Evolutionary conservation across 1,140 invertebrate genomes (phyloP).

Genomic region (Proctacanthus coquilletti): DNA sequence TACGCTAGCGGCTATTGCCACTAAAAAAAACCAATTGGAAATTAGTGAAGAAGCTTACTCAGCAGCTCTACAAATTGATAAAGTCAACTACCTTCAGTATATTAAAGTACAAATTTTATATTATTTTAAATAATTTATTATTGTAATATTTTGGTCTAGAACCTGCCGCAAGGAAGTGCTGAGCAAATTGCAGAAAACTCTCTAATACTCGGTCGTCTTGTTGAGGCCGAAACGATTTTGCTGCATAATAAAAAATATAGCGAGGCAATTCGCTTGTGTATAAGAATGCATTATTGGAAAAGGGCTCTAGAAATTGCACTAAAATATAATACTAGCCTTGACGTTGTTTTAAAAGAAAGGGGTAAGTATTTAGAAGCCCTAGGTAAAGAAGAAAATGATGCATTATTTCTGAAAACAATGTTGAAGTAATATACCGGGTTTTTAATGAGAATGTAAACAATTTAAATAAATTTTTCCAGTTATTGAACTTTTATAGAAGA

Average conservation of each 20-base stretch:
- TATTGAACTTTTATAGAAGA: too few relatives aligned
- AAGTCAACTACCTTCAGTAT: slow-evolving; percentile 73
- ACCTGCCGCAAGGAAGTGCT: slow-evolving; percentile 33
- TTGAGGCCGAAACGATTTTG: slow-evolving; percentile 69
- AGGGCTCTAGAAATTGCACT: slow-evolving; percentile 72
- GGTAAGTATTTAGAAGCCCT: slow-evolving; percentile 57
- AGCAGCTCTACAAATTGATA: slow-evolving; percentile 75
- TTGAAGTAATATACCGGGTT: too few relatives aligned
- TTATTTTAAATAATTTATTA: slow-evolving; percentile 6
- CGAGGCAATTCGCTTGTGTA: slow-evolving; percentile 63
- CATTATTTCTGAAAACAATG: slow-evolving; percentile 46
- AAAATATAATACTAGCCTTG: slow-evolving; percentile 62
- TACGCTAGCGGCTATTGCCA: slow-evolving; percentile 69
- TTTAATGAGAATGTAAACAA: too few relatives aligned
- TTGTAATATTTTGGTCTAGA: slow-evolving; percentile 21
- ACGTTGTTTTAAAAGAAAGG: slow-evolving; percentile 61
- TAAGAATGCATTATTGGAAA: slow-evolving; percentile 76
- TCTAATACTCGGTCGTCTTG: slow-evolving; percentile 57
- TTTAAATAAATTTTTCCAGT: too few relatives aligned
- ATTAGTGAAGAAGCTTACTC: slow-evolving; percentile 83
- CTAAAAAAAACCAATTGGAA: slow-evolving; percentile 56
- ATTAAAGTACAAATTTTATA: slow-evolving; percentile 41
- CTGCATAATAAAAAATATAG: slow-evolving; percentile 59
- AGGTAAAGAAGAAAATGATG: slow-evolving; percentile 60
- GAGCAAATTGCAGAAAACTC: slow-evolving; percentile 65